phyloP scores from a whole-genome alignment of 2,797 vertebrate species.

The Adelosebastes latens region DNA sequence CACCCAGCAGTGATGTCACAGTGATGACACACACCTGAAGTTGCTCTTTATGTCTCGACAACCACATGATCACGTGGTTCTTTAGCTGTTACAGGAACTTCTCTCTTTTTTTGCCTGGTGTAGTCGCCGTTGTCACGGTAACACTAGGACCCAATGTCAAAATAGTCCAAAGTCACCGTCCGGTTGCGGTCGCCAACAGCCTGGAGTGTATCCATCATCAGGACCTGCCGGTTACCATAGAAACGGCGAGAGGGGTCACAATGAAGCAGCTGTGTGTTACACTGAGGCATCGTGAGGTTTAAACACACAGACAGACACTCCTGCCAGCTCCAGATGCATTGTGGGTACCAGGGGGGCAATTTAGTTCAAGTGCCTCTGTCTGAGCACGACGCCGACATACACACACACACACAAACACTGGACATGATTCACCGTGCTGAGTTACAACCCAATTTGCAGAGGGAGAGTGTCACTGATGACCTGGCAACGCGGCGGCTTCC shows the following conservation, averaged over 20 bases:
- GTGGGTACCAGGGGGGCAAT: conserved; percentile 70
- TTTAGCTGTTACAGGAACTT: not conserved
- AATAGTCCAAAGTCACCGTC: not conserved
- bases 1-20: too few relatives aligned
- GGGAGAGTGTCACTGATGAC: conserved; percentile 68
- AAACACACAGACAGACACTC: conserved; percentile 47
- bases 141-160: not conserved
- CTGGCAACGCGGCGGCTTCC: conserved; percentile 56
- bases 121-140: not conserved
- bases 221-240: conserved; percentile 38
- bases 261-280: conserved; percentile 40
- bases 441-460: conserved; percentile 68
- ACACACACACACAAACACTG: conserved; percentile 10
- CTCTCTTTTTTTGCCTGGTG: not conserved
- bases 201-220: not conserved
- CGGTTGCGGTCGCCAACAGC: not conserved
- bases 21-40: too few relatives aligned
- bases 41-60: too few relatives aligned
- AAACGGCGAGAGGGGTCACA: conserved; percentile 15
- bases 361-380: conserved; percentile 64
- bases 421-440: conserved; percentile 62
- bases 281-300: conserved; percentile 28
- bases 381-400: conserved; percentile 25
- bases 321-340: conserved; percentile 76
- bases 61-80: too few relatives aligned